phyloP scores from a whole-genome alignment of 2,888 invertebrate species.

The Luffia ferchaultella region DNA sequence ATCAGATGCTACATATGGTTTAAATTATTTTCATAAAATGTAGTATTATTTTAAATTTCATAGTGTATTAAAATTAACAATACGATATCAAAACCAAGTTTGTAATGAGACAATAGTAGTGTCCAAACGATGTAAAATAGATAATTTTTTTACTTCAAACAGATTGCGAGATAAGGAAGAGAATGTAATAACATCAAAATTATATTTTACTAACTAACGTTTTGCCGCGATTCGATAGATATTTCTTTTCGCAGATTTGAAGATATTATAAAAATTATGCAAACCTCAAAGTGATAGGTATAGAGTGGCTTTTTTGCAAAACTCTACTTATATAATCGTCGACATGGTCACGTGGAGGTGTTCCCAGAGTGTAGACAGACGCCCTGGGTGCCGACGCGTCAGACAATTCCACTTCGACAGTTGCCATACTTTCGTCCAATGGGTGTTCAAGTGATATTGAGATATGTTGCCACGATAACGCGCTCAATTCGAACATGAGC shows the following conservation, averaged over 20 bases:
- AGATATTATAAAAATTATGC: slow-evolving; percentile 65
- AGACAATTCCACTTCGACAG: slow-evolving; percentile 86
- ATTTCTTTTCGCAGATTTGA: not conserved
- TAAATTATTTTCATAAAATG: not conserved
- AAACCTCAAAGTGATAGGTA: slow-evolving; percentile 88
- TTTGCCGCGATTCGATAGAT: no score
- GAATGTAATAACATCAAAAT: no score
- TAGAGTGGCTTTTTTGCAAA: slow-evolving; percentile 89
- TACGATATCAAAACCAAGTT: no score
- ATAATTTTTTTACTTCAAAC: no score
- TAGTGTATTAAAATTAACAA: no score
- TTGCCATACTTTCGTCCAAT: slow-evolving; percentile 90
- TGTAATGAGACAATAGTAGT: no score
- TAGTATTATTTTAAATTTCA: no score
- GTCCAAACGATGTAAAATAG: no score
- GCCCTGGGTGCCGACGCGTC: slow-evolving; percentile 85
- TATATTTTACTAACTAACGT: no score
- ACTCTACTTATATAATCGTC: slow-evolving; percentile 63
- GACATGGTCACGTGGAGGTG: slow-evolving; percentile 43
- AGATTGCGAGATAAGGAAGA: no score
- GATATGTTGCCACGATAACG: slow-evolving; percentile 88
- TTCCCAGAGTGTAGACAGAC: slow-evolving; percentile 72
- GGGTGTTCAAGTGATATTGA: slow-evolving; percentile 94
- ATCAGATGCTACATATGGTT: not conserved
- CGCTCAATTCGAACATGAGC: slow-evolving; percentile 92